Percentiles rank a stretch among this genome's conserved stretches.
phyloP scores from a whole-genome alignment of 2,797 vertebrate species.

The Alfaro cultratus region DNA sequence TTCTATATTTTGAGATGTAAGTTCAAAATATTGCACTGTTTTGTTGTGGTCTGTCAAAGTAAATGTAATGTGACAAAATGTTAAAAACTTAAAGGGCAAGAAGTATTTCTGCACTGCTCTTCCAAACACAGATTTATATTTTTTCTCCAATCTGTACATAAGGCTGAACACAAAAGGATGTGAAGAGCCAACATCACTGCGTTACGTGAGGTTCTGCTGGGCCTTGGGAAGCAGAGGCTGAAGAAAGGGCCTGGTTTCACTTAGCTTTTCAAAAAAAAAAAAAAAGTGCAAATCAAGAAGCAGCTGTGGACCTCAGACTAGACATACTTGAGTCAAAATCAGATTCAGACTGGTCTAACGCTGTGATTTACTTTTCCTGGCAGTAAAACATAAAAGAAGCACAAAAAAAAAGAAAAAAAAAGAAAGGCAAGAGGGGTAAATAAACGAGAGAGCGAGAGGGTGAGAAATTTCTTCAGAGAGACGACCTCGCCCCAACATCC shows the following conservation, averaged over 20 bases:
- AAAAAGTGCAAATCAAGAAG: conserved; percentile 54
- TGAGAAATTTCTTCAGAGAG: conserved; percentile 35
- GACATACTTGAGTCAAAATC: conserved; percentile 62
- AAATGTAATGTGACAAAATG: not conserved
- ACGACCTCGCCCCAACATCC: conserved; percentile 10
- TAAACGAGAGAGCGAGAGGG: conserved; percentile 46
- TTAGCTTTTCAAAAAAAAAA: conserved; percentile 38
- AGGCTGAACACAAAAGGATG: conserved; percentile 19
- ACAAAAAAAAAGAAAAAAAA: no score
- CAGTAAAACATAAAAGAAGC: conserved; percentile 62
- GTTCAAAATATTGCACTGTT: not conserved
- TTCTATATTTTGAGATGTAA: no score
- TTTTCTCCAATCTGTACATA: not conserved
- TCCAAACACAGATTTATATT: not conserved
- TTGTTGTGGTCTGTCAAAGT: not conserved
- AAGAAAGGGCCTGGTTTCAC: conserved; percentile 47
- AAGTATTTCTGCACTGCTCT: not conserved
- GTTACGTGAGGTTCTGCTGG: conserved; percentile 29
- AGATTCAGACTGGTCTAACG: conserved; percentile 72
- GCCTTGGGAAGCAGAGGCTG: conserved; percentile 14
- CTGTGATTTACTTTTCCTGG: conserved; percentile 81
- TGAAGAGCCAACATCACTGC: conserved; percentile 14
- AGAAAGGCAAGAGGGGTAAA: conserved; percentile 38
- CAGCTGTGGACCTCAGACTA: conserved; percentile 67
- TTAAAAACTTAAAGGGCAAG: not conserved